Evolutionary conservation across 2,797 vertebrate species (phyloP), one percentile per base, ranked within the genome.

Genomic region (Chiloscyllium punctatum): DNA sequence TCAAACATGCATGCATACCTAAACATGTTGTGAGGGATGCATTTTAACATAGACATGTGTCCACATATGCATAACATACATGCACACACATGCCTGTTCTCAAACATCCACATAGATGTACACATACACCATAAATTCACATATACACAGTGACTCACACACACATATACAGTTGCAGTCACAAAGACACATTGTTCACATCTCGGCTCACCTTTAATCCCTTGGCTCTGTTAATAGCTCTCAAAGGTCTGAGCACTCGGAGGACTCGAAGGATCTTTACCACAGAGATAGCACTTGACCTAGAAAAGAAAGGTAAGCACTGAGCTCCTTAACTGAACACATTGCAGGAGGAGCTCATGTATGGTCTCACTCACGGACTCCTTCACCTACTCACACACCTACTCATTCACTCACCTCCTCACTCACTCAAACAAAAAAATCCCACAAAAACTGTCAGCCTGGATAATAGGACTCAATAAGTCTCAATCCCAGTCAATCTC

Each of bases 251-350:
- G 62, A 99, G 98, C 77, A 99, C 99, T 97, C 99, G 98, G 96
- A 99, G 97, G 95, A 99, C 99, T 97, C 99, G 98, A 96, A 99
- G 98, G 97, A 99, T 99, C 98, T 99, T 99, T 97, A 99, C 99
- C 96, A 99, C 99, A 0, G 99, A 99, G 97, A 99, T 99, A 96
- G 99, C 96, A 16, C 99, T 99, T 96, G 99, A 99, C 97, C 99
- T 99, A 97, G 33, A 95, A 0, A 82, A 53, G 66, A 94, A 33
- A 95, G 96, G 96, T 37, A 87, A 30, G 27, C n/a, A 42, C 82
- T n/a, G 84, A 94, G 66, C 92, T 71, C 16, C 37, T 48, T 37
- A 94, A 27, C 92, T 69, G 37, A 48, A n/a, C 66, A 27, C n/a
- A 33, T 30, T 33, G 30, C 74, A 77, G 7, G 8, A n/a, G 9